Evolutionary conservation across 1,140 invertebrate genomes (phyloP), one percentile per base, ranked within the genome.

Genomic region (Theocolax elegans): DNA sequence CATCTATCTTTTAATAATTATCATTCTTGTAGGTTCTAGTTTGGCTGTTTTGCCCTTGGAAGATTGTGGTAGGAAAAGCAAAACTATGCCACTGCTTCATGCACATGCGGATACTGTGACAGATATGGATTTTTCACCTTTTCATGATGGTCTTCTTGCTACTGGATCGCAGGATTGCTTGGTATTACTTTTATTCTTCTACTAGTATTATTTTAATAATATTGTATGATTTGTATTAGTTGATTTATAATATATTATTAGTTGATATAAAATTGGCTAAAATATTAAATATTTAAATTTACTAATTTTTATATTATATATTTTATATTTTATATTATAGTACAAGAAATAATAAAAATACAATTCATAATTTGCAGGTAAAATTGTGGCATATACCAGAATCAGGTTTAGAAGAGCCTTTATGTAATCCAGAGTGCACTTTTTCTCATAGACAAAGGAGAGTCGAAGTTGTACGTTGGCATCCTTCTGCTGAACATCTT

Each of bases 61-160:
- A 79, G 93, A 95, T 78, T 94, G 91, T 76, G 95, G 95, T 0
- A 89, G 94, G 73, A 95, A 95, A 82, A 93, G 91, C 75, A 94
- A 93, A 86, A 91, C 91, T 42, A 93, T 95, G 90, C 94, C 94
- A 27, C 76, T 93, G 60, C 87, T 96, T 60, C 93, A 94, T 87
- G 92, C 91, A 25, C 93, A 96, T 84, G 90, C 92, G 51, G 96
- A 97, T 79, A 95, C 95, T 38, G 93, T 97, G 23, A 96, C 94
- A n/a, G 95, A 97, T 84, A 92, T 97, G 89, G 93, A 95, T 76
- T 97, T 98, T 80, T 97, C 94, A 44, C 96, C 95, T 40, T 97
- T 97, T 86, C 94, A 97, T 84, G 95, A 97, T 88, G 94, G 94
- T 25, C 85, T 97, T 23, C 83, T 98, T 68, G 91, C 94, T 12